Conservation (phyloP, 1,140 invertebrate species). For the Arctopsyche grandis region DNA sequence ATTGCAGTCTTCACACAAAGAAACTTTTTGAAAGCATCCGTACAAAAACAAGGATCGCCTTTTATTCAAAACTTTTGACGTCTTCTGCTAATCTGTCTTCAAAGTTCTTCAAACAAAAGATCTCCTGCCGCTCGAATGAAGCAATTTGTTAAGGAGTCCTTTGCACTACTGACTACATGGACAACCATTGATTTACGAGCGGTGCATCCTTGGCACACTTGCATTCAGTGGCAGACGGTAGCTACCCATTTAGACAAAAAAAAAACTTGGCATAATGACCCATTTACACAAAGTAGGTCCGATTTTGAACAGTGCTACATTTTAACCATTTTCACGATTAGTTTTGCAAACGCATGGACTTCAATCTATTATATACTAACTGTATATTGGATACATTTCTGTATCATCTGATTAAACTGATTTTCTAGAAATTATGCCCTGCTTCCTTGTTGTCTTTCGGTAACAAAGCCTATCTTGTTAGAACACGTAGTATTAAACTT, state of each 20-base stretch:
- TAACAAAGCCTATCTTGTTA: conserved; percentile 26
- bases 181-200: not conserved
- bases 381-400: too few relatives aligned
- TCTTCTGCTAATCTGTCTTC: not conserved
- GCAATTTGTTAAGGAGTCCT: not conserved
- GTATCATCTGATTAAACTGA: too few relatives aligned
- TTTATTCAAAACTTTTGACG: too few relatives aligned
- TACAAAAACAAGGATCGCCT: too few relatives aligned
- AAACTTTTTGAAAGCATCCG: too few relatives aligned
- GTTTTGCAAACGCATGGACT: not conserved
- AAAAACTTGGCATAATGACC: conserved; percentile 29
- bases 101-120: not conserved
- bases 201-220: not conserved
- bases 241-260: conserved; percentile 13
- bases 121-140: not conserved
- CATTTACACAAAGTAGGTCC: not conserved
- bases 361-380: too few relatives aligned
- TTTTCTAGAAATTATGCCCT: too few relatives aligned
- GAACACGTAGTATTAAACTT: conserved; percentile 51
- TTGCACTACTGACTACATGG: not conserved
- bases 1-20: too few relatives aligned
- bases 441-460: not conserved
- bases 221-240: not conserved
- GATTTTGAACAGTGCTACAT: too few relatives aligned
- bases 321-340: not conserved